These are phyloP conservation scores for Saccostrea glomerata DNA, from an alignment of 1,140 invertebrate species.

Conservation along the genomic window DNA sequence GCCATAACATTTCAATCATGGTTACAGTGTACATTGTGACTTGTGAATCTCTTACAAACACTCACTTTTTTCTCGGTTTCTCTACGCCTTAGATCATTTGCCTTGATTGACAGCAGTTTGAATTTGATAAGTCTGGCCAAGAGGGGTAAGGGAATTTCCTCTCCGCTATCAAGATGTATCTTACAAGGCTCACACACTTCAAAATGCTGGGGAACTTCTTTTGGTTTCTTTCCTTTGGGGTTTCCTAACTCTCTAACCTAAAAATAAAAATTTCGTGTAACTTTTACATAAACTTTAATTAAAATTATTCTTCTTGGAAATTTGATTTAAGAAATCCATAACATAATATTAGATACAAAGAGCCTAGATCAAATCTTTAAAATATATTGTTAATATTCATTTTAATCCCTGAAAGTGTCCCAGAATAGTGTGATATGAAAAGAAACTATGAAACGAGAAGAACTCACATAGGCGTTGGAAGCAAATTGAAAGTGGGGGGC, in stretches of 20 bases:
- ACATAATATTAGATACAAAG: no score
- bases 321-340: no score
- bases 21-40: neutral
- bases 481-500: no score
- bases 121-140: conserved; percentile 77
- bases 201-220: conserved; percentile 72
- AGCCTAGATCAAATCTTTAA: no score
- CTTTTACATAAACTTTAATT: no score
- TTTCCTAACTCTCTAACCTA: conserved; percentile 76
- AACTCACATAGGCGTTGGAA: no score
- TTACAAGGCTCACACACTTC: conserved; percentile 77
- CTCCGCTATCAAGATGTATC: conserved; percentile 72
- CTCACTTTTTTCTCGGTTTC: conserved; percentile 73
- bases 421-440: no score
- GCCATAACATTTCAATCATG: neutral
- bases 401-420: no score
- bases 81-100: conserved; percentile 72
- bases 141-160: conserved; percentile 74
- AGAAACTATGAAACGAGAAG: no score
- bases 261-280: neutral
- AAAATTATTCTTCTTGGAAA: no score
- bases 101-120: conserved; percentile 74
- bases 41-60: neutral
- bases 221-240: conserved; percentile 76
- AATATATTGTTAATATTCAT: no score